Evolutionary conservation across 2,888 invertebrate species (phyloP).

Genomic region (Drosophila leonis): DNA sequence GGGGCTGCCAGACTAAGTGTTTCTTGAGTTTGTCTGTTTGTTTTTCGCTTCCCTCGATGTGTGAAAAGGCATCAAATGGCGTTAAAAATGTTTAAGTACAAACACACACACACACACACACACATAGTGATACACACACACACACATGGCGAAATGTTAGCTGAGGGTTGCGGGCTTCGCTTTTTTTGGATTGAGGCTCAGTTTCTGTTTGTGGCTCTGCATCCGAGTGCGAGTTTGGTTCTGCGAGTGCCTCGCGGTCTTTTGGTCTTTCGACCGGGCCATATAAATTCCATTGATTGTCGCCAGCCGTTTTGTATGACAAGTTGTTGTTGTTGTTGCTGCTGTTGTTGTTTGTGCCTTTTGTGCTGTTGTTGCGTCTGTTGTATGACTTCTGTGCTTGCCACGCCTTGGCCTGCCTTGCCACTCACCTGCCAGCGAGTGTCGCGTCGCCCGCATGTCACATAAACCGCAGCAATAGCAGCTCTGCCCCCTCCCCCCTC

Average conservation of each 20-base stretch:
- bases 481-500: background rate
- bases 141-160: constrained; percentile 15
- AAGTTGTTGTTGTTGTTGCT: constrained; percentile 50
- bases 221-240: constrained; percentile 17
- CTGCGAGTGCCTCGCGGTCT: constrained; percentile 13
- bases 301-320: constrained; percentile 78
- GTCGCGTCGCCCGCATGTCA: constrained; percentile 74
- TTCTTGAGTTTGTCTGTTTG: constrained; percentile 74
- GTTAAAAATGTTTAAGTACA: constrained; percentile 79
- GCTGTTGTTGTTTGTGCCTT: constrained; percentile 39
- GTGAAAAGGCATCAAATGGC: constrained; percentile 81
- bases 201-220: constrained; percentile 22
- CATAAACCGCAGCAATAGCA: constrained; percentile 71
- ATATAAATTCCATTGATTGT: constrained; percentile 80
- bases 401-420: constrained; percentile 57
- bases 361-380: constrained; percentile 48
- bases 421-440: constrained; percentile 76
- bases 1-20: constrained; percentile 68
- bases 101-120: constrained; percentile 29
- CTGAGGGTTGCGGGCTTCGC: constrained; percentile 21
- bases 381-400: constrained; percentile 77
- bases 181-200: constrained; percentile 40
- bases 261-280: constrained; percentile 18
- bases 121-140: constrained; percentile 23
- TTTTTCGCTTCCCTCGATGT: constrained; percentile 67